phyloP scores from a whole-genome alignment of 1,140 invertebrate genomes.

The Myzus persicae region DNA sequence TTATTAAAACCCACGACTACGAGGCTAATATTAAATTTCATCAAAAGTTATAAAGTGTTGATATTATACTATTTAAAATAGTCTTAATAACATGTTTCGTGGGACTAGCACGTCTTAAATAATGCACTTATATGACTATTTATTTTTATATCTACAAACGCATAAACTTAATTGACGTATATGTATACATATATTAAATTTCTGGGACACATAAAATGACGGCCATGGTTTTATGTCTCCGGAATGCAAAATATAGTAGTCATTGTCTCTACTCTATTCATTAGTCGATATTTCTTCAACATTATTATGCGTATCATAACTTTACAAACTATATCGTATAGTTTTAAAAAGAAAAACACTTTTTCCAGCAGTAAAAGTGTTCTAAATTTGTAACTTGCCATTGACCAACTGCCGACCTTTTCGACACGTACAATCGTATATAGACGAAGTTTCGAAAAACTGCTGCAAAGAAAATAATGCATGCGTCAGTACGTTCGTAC shows the following conservation, averaged over 20 bases:
- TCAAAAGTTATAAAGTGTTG: neutral
- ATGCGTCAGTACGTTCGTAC: neutral
- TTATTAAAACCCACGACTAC: neutral
- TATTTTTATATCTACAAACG: neutral
- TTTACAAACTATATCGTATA: neutral
- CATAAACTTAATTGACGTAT: neutral
- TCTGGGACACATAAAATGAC: neutral
- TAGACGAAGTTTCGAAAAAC: neutral
- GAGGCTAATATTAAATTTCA: neutral
- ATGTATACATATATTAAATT: neutral
- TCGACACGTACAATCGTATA: neutral
- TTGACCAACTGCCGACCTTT: neutral
- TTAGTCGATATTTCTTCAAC: neutral
- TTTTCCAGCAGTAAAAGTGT: neutral
- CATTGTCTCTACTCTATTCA: neutral
- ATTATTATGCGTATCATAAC: neutral
- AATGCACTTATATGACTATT: neutral
- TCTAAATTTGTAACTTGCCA: neutral
- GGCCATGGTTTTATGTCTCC: neutral
- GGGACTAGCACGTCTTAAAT: neutral
- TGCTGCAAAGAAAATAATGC: neutral
- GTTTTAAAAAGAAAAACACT: neutral
- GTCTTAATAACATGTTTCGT: neutral
- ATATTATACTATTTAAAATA: constrained; percentile 2
- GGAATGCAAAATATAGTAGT: neutral